phyloP scores from a whole-genome alignment of 2,113 vertebrate genomes.

The Oreochromis tanganicae region DNA sequence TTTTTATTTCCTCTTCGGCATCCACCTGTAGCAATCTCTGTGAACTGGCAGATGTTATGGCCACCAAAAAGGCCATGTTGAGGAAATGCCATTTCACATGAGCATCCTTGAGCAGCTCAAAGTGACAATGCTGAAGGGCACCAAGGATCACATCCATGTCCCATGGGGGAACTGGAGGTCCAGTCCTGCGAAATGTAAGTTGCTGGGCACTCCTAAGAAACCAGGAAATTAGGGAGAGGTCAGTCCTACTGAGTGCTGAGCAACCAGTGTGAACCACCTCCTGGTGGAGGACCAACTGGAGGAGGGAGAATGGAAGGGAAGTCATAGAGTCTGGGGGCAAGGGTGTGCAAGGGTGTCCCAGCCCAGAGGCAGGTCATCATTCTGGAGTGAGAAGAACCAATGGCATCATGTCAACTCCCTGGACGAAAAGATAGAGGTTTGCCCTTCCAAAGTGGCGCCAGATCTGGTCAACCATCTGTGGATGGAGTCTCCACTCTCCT shows the following conservation, averaged over 20 bases:
- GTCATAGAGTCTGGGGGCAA: not conserved
- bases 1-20: not conserved
- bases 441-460: not conserved
- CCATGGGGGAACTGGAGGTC: not conserved
- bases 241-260: not conserved
- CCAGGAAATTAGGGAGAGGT: not conserved
- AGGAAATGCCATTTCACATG: not conserved
- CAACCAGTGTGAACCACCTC: not conserved
- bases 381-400: not conserved
- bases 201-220: not conserved
- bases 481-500: not conserved
- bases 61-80: not conserved
- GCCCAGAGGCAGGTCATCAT: not conserved
- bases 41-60: not conserved
- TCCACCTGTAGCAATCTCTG: not conserved
- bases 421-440: not conserved
- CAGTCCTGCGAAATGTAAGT: not conserved
- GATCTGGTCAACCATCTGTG: not conserved
- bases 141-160: not conserved
- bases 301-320: not conserved
- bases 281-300: not conserved
- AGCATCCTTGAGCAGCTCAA: not conserved
- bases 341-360: not conserved
- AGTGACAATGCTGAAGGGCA: not conserved
- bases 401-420: not conserved